Conservation (phyloP, 2,888 invertebrate genomes). For the Galerucella nymphaeae region DNA sequence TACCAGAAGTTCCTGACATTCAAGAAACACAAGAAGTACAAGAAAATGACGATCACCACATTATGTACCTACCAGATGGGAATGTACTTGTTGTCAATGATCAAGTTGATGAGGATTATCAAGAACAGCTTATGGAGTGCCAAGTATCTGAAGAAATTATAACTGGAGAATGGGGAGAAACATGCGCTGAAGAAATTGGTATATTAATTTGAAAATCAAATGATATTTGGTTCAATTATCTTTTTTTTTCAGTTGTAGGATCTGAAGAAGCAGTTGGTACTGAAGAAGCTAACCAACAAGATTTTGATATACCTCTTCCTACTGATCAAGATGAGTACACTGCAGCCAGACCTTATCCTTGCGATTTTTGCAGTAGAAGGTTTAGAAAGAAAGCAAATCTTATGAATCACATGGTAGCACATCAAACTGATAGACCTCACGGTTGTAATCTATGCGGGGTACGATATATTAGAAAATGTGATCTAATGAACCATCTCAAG, state of each 20-base stretch:
- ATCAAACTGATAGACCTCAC: conserved; percentile 85
- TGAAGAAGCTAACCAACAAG: conserved; percentile 70
- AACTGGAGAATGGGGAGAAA: conserved; percentile 82
- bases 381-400: conserved; percentile 86
- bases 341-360: conserved; percentile 83
- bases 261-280: conserved; percentile 68
- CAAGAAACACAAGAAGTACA: conserved; percentile 34
- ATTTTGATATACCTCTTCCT: conserved; percentile 79
- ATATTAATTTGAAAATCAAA: conserved; percentile 14
- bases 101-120: conserved; percentile 51
- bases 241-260: conserved; percentile 65
- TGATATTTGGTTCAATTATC: background rate
- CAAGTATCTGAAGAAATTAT: conserved; percentile 83
- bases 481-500: conserved; percentile 78
- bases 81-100: conserved; percentile 62
- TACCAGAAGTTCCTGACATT: conserved; percentile 19
- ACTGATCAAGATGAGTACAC: conserved; percentile 85
- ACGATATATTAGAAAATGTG: conserved; percentile 81
- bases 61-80: conserved; percentile 62
- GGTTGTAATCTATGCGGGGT: conserved; percentile 86
- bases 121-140: conserved; percentile 67
- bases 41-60: conserved; percentile 43
- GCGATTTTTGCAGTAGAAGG: conserved; percentile 86
- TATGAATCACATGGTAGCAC: conserved; percentile 89
- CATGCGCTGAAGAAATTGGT: conserved; percentile 70